These are phyloP conservation scores for Caenorhabditis sp. DNA, from an alignment of 2,888 invertebrate genomes.

Conservation along the genomic window DNA sequence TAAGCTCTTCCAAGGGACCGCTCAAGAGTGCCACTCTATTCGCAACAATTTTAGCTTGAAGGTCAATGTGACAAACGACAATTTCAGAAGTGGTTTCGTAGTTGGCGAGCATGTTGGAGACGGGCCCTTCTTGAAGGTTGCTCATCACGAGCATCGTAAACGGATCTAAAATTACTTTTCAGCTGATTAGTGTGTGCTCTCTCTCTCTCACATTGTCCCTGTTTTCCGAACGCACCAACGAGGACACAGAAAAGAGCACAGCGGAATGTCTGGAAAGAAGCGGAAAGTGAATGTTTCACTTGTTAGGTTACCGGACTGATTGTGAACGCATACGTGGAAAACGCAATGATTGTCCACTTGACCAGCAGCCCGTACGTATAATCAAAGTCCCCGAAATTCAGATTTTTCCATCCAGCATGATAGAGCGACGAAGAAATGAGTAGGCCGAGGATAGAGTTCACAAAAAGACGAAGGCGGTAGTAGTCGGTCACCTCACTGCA, in stretches of 20 bases:
- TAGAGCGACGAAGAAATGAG: constrained; percentile 67
- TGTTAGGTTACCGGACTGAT: constrained; percentile 70
- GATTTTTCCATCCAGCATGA: constrained; percentile 70
- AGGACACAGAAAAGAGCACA: constrained; percentile 73
- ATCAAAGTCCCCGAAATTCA: constrained; percentile 75
- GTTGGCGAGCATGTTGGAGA: constrained; percentile 71
- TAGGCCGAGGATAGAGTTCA: constrained; percentile 70
- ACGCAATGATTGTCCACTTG: constrained; percentile 66
- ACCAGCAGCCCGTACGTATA: constrained; percentile 53
- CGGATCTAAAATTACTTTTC: constrained; percentile 52
- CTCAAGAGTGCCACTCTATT: constrained; percentile 69
- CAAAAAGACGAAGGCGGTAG: constrained; percentile 62
- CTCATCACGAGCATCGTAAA: constrained; percentile 67
- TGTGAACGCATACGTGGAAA: constrained; percentile 69
- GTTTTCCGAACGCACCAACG: constrained; percentile 71
- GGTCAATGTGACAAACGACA: constrained; percentile 72
- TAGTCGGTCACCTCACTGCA: constrained; percentile 73
- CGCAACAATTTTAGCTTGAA: constrained; percentile 69
- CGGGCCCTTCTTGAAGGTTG: constrained; percentile 70
- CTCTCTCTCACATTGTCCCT: constrained; percentile 63
- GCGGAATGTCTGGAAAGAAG: constrained; percentile 67
- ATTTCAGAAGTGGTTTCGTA: constrained; percentile 69
- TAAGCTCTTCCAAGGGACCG: constrained; percentile 71
- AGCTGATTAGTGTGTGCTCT: background rate
- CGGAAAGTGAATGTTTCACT: constrained; percentile 12